Percentiles rank a stretch among this genome's conserved stretches.
These are phyloP conservation scores for Aviceda subcristata DNA, from an alignment of 2,113 vertebrate genomes.

Conservation along the genomic window DNA sequence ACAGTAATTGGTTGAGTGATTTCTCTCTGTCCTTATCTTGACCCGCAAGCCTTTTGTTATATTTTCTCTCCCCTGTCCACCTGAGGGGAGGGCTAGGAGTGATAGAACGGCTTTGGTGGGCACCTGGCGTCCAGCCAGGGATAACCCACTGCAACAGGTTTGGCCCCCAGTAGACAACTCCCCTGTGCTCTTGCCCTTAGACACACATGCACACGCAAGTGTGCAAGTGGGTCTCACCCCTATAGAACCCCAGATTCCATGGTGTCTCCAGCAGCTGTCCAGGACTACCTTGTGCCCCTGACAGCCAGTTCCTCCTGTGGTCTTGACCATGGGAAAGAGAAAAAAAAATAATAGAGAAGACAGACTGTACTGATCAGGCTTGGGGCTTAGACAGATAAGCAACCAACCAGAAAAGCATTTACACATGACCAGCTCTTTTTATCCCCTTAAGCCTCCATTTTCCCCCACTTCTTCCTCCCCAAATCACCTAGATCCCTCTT, in stretches of 20 bases:
- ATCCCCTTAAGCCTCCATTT: not conserved
- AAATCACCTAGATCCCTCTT: not conserved
- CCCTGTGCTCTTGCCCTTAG: not conserved
- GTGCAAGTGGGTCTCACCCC: not conserved
- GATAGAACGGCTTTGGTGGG: too few species aligned
- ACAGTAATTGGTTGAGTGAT: too few species aligned
- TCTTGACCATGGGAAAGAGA: not conserved
- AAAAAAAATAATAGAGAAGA: not conserved
- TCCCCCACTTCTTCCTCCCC: not conserved
- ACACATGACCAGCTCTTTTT: not conserved
- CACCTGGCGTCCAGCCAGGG: too few species aligned
- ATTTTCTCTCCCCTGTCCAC: too few species aligned
- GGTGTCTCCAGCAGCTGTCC: not conserved
- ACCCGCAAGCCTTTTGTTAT: too few species aligned
- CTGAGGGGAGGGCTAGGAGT: too few species aligned
- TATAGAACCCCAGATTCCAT: fast-evolving
- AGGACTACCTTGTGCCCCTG: not conserved
- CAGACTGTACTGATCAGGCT: not conserved
- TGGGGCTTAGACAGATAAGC: not conserved
- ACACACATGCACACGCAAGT: fast-evolving
- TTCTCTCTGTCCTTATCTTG: too few species aligned
- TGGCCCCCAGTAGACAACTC: fast-evolving
- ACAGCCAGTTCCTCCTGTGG: not conserved
- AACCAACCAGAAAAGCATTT: not conserved
- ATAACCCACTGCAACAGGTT: not conserved